These are phyloP conservation scores for Acanthisitta chloris DNA, from an alignment of 2,113 vertebrate species.

Conservation along the genomic window DNA sequence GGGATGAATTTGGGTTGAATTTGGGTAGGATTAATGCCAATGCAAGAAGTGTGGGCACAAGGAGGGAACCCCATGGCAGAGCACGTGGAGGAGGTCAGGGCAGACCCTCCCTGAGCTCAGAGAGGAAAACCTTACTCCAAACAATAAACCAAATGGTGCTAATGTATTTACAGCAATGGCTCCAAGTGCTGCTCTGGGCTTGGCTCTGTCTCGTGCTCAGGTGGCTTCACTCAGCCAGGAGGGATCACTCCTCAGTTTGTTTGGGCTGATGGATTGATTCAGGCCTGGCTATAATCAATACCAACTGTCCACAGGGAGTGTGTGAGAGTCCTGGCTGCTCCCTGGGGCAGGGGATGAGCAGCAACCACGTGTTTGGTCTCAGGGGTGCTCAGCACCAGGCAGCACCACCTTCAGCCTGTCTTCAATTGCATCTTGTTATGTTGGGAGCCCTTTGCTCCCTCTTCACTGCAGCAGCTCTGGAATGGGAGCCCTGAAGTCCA, in stretches of 20 bases:
- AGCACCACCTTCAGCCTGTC: not conserved
- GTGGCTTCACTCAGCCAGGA: not conserved
- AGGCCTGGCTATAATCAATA: not conserved
- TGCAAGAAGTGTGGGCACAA: not conserved
- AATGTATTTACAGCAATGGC: slow-evolving; percentile 18
- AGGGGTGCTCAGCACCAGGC: not conserved
- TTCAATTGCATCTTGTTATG: rapidly evolving
- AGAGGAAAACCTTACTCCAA: not conserved
- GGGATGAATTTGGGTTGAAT: not conserved
- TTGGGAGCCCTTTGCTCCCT: not conserved
- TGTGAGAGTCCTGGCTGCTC: not conserved
- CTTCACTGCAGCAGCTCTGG: not conserved
- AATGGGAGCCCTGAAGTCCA: not conserved
- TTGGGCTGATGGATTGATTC: not conserved
- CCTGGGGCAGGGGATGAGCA: not conserved
- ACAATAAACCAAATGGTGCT: slow-evolving; percentile 3
- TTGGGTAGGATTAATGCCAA: rapidly evolving
- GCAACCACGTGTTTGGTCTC: rapidly evolving
- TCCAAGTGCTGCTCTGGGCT: not conserved
- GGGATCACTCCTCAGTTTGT: not conserved
- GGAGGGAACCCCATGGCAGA: not conserved
- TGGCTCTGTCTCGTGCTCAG: not conserved
- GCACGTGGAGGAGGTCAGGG: rapidly evolving
- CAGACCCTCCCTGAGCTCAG: not conserved
- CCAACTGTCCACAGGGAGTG: not conserved